These are phyloP conservation scores for Pseudorasbora parva DNA, from an alignment of 2,113 vertebrate genomes.

Conservation along the genomic window DNA sequence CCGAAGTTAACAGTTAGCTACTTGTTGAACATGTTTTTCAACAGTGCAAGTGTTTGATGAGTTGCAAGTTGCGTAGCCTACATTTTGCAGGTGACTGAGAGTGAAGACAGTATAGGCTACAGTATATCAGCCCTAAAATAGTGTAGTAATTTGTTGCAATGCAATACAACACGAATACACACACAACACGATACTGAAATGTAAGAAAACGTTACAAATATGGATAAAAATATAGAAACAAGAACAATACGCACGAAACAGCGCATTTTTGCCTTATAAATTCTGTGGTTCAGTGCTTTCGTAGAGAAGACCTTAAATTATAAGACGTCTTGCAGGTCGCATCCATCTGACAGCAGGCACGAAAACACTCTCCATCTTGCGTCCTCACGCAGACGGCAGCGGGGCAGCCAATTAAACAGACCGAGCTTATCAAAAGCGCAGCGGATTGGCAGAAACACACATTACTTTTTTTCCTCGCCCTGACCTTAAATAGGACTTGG, in stretches of 20 bases:
- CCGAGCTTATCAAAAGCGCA: slow-evolving; percentile 30
- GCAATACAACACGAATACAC: not conserved
- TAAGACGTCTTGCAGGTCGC: not conserved
- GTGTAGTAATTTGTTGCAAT: no score
- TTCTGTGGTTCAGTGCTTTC: not conserved
- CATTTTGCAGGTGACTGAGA: not conserved
- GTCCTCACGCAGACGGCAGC: not conserved
- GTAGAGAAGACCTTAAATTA: not conserved
- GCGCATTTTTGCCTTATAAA: not conserved
- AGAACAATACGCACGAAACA: not conserved
- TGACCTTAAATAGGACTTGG: slow-evolving; percentile 57
- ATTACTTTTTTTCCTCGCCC: slow-evolving; percentile 9
- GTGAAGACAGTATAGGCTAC: no score
- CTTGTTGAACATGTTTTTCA: not conserved
- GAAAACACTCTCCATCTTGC: not conserved
- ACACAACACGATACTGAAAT: not conserved
- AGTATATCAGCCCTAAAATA: no score
- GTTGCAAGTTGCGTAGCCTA: not conserved
- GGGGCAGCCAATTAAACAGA: slow-evolving; percentile 44
- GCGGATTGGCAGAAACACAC: slow-evolving; percentile 36
- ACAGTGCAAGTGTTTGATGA: no score
- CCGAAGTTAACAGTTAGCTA: not conserved
- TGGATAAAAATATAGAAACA: not conserved
- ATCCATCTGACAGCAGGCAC: not conserved
- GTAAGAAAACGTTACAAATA: not conserved